Conservation (phyloP, 2,113 vertebrate genomes). For the Athene cunicularia region DNA sequence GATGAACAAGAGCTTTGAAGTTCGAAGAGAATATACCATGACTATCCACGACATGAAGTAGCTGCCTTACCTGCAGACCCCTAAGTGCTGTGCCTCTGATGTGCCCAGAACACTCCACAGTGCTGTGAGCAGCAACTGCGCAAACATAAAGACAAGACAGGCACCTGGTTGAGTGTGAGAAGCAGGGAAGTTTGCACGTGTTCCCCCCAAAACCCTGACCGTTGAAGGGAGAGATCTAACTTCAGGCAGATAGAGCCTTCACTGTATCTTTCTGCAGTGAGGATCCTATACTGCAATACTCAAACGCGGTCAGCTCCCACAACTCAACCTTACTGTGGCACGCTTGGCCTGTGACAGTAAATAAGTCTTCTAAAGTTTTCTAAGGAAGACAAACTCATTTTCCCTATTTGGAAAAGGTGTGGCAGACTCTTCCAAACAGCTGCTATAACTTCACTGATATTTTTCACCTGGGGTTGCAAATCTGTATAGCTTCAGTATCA, state of each 20-base stretch:
- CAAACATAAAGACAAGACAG: neutral
- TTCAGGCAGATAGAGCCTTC: neutral
- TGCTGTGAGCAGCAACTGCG: neutral
- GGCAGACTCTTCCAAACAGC: conserved; percentile 35
- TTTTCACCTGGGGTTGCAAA: conserved; percentile 53
- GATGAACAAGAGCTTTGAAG: neutral
- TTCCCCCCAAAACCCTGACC: neutral
- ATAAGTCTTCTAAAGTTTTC: conserved; percentile 34
- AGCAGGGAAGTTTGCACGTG: fast-evolving
- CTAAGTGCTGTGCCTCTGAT: fast-evolving
- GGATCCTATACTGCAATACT: neutral
- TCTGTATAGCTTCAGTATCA: conserved; percentile 16
- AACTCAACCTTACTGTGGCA: conserved; percentile 26
- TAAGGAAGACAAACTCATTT: conserved; percentile 30
- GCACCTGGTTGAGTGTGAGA: fast-evolving
- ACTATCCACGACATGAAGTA: neutral
- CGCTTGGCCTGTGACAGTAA: neutral
- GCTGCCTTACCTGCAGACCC: neutral
- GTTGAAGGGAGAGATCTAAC: neutral
- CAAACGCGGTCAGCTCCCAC: neutral
- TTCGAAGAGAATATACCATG: neutral
- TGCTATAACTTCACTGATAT: conserved; percentile 57
- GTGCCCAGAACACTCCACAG: neutral
- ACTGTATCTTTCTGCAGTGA: neutral
- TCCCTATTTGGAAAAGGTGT: conserved; percentile 25